phyloP scores from a whole-genome alignment of 2,888 invertebrate genomes.

The Drosophila recens region DNA sequence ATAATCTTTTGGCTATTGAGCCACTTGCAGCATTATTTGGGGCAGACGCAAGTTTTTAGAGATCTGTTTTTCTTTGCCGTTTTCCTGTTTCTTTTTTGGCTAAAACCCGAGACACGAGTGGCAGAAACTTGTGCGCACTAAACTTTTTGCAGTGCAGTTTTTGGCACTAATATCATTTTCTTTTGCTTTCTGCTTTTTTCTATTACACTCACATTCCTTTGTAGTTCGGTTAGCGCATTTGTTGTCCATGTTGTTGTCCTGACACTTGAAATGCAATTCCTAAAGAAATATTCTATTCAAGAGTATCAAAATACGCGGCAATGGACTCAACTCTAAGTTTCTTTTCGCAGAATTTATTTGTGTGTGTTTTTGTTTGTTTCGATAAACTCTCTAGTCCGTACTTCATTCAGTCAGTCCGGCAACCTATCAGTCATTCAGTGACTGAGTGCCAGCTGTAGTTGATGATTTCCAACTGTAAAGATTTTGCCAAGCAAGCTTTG shows the following conservation, averaged over 20 bases:
- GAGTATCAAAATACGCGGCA: conserved; percentile 57
- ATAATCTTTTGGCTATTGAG: conserved; percentile 56
- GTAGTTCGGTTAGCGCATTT: conserved; percentile 29
- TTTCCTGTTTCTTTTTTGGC: conserved; percentile 4
- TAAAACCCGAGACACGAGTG: conserved; percentile 32
- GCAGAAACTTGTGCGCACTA: conserved; percentile 53
- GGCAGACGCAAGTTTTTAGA: conserved; percentile 13
- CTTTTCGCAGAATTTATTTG: conserved; percentile 4
- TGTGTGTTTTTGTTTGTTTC: conserved; percentile 22
- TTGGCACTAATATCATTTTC: conserved; percentile 65
- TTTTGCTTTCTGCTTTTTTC: conserved; percentile 26
- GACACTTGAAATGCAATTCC: conserved; percentile 60
- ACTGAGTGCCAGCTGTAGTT: background rate
- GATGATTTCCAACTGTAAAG: background rate
- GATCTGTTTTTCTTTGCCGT: background rate
- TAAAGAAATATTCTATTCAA: conserved; percentile 58
- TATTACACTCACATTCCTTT: conserved; percentile 51
- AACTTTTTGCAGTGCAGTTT: conserved; percentile 52
- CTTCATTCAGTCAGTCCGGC: conserved; percentile 16
- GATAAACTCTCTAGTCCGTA: conserved; percentile 21
- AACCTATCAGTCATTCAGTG: conserved; percentile 14
- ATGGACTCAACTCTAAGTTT: conserved; percentile 20
- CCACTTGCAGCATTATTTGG: conserved; percentile 32
- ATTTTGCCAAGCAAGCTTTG: conserved; percentile 2
- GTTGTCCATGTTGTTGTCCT: conserved; percentile 20